Percentiles rank a stretch among this genome's conserved stretches.
These are phyloP conservation scores for Dermochelys coriacea DNA, from an alignment of 2,797 vertebrate species.

Conservation along the genomic window DNA sequence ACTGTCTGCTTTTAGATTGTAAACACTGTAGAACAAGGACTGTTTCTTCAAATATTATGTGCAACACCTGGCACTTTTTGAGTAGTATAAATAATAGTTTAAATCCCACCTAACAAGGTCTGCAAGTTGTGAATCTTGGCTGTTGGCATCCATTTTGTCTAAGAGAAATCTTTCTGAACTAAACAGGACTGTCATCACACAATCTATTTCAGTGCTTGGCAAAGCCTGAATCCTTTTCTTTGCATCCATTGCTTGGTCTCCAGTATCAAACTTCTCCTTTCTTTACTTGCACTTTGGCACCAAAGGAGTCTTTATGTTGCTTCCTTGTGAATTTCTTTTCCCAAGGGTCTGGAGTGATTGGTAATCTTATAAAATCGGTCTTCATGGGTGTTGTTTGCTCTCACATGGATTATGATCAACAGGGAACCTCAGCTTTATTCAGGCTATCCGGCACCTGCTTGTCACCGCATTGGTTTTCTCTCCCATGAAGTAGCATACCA, in stretches of 20 bases:
- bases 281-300: slow-evolving; percentile 47
- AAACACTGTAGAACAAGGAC: not conserved
- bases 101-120: not conserved
- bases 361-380: slow-evolving; percentile 53
- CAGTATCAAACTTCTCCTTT: slow-evolving; percentile 49
- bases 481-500: slow-evolving; percentile 63
- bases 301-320: slow-evolving; percentile 52
- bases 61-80: not conserved
- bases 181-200: slow-evolving; percentile 39
- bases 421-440: slow-evolving; percentile 60
- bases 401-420: slow-evolving; percentile 58
- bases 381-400: slow-evolving; percentile 56
- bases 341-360: slow-evolving; percentile 38
- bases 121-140: not conserved
- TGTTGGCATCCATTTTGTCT: not conserved
- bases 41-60: not conserved
- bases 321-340: slow-evolving; percentile 54
- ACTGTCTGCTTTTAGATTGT: not conserved
- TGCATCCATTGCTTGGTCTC: slow-evolving; percentile 55
- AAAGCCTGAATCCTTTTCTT: slow-evolving; percentile 49
- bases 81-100: not conserved
- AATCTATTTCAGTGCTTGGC: slow-evolving; percentile 53
- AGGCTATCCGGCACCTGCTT: slow-evolving; percentile 55
- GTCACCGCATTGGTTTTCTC: slow-evolving; percentile 57
- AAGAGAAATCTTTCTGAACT: slow-evolving; percentile 21